These are phyloP conservation scores for Melanerpes aurifrons DNA, from an alignment of 2,113 vertebrate genomes.

Conservation along the genomic window DNA sequence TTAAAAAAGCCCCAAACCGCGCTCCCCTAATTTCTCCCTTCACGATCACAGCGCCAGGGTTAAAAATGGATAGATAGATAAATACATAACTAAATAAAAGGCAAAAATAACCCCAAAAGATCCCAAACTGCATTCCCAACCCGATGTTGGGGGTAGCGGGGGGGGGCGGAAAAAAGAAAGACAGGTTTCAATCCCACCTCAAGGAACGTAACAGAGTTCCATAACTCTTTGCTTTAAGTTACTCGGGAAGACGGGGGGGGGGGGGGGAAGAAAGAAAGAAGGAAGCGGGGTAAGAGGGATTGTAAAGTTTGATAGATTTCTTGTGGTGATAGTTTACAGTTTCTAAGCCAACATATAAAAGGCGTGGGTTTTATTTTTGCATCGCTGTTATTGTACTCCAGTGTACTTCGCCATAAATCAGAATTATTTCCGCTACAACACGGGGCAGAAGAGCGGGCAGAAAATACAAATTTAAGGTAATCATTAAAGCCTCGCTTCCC, in stretches of 20 bases:
- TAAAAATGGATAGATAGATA: too few species aligned
- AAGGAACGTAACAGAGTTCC: constrained; percentile 68
- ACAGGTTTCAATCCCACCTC: constrained; percentile 54
- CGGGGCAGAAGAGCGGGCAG: constrained; percentile 42
- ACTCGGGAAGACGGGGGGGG: background rate
- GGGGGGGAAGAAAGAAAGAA: background rate
- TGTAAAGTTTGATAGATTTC: constrained; percentile 77
- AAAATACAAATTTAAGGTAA: constrained; percentile 71
- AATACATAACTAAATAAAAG: too few species aligned
- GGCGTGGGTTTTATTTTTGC: constrained; percentile 72
- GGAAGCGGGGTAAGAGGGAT: constrained; percentile 65
- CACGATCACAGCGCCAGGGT: background rate
- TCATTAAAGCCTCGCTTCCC: constrained; percentile 55
- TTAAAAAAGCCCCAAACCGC: too few species aligned
- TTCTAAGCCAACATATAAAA: constrained; percentile 70
- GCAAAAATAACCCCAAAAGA: too few species aligned
- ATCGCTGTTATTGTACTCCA: constrained; percentile 68
- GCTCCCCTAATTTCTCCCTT: background rate
- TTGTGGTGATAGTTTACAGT: constrained; percentile 70
- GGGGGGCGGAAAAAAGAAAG: background rate
- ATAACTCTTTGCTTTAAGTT: constrained; percentile 71
- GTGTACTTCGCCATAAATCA: constrained; percentile 71
- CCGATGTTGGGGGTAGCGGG: constrained; percentile 21
- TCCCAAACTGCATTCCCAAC: background rate
- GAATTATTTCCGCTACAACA: constrained; percentile 73